Evolutionary conservation across 2,797 vertebrate genomes (phyloP).

Genomic region (Antrozous pallidus): DNA sequence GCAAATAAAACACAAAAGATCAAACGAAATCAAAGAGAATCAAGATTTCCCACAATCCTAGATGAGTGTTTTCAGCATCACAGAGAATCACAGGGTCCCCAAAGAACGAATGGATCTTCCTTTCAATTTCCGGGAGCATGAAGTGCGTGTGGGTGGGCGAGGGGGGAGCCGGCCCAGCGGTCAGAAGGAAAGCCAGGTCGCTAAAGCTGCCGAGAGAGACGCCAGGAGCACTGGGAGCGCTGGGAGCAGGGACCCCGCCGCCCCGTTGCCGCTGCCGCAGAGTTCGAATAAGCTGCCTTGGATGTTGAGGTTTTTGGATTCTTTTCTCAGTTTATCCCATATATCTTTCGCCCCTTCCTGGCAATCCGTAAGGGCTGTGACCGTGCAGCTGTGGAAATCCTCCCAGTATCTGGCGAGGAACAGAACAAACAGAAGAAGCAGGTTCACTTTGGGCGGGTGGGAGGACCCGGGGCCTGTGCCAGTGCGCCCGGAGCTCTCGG

Average conservation of each 20-base stretch:
- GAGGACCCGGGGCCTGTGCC: neutral
- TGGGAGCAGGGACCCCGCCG: constrained; percentile 80
- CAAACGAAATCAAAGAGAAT: constrained; percentile 68
- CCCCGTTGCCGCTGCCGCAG: constrained; percentile 89
- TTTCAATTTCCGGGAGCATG: constrained; percentile 87
- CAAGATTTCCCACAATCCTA: constrained; percentile 83
- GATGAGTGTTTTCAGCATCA: constrained; percentile 82
- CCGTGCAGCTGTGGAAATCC: constrained; percentile 96
- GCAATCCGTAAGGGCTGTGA: constrained; percentile 95
- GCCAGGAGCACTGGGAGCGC: constrained; percentile 86
- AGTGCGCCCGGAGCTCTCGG: rapidly evolving
- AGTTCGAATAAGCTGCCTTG: constrained; percentile 98
- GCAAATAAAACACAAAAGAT: constrained; percentile 82
- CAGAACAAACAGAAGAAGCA: constrained; percentile 61
- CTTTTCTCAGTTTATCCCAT: constrained; percentile 98
- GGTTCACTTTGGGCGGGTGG: constrained; percentile 22
- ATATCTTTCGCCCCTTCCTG: constrained; percentile 96
- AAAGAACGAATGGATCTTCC: constrained; percentile 82
- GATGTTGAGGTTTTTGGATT: constrained; percentile 96
- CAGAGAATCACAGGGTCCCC: constrained; percentile 83
- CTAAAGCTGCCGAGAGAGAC: constrained; percentile 87
- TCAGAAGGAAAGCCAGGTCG: constrained; percentile 93
- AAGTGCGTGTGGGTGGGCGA: constrained; percentile 83
- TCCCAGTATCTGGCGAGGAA: constrained; percentile 93
- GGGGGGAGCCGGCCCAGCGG: constrained; percentile 65